phyloP scores from a whole-genome alignment of 2,888 invertebrate species.

The Nemapogon koenigi region DNA sequence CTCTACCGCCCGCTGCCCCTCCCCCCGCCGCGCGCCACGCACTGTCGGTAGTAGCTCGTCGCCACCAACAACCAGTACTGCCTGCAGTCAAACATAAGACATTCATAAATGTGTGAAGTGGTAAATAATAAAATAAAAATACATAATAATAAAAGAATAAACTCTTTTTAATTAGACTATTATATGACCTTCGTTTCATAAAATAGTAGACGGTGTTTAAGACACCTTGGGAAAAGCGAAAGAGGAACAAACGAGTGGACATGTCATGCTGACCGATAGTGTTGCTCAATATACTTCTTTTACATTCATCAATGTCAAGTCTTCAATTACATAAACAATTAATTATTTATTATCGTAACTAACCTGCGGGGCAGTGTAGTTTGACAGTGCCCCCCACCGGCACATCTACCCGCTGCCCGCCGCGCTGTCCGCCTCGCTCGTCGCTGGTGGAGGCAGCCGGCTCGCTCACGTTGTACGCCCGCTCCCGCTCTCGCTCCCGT shows the following conservation, averaged over 20 bases:
- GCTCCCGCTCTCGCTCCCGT: neutral
- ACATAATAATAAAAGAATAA: no score
- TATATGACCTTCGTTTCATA: no score
- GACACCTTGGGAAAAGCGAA: no score
- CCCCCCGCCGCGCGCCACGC: conserved; percentile 21
- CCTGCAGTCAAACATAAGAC: conserved; percentile 28
- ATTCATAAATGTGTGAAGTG: neutral
- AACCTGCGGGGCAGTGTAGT: conserved; percentile 83
- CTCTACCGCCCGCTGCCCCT: conserved; percentile 1
- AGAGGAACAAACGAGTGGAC: no score
- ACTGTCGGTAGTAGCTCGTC: conserved; percentile 34
- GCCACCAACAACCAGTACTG: conserved; percentile 56
- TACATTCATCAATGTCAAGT: no score
- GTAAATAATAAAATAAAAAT: neutral
- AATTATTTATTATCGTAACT: conserved; percentile 11
- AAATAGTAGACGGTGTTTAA: no score
- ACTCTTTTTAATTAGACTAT: no score
- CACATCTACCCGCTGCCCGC: conserved; percentile 76
- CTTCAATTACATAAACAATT: no score
- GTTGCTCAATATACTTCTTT: no score
- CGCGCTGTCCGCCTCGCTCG: conserved; percentile 29
- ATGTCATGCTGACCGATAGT: no score
- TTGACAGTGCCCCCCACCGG: conserved; percentile 87
- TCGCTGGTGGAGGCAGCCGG: conserved; percentile 27
- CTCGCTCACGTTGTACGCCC: conserved; percentile 8